Evolutionary conservation across 2,888 invertebrate genomes (phyloP).

Genomic region (Gnatocerus cornutus): DNA sequence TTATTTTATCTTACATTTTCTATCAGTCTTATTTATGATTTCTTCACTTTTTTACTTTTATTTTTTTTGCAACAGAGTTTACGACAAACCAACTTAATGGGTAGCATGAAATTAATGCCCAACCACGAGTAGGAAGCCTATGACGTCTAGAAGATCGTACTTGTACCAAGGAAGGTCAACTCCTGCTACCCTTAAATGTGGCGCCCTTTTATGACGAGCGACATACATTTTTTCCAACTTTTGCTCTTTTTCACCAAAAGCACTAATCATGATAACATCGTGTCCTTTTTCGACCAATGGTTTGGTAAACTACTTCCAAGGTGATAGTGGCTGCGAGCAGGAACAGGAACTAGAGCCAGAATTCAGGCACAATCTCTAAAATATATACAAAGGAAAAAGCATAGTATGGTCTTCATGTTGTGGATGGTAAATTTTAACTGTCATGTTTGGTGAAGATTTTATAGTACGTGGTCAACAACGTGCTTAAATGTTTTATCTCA

Average conservation of each 20-base stretch:
- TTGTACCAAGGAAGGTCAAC: constrained; percentile 52
- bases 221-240: constrained; percentile 41
- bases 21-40: not conserved
- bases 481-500: no score
- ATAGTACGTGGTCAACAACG: no score
- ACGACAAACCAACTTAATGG: not conserved
- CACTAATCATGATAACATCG: constrained; percentile 37
- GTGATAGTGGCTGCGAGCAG: constrained; percentile 41
- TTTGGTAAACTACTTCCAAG: constrained; percentile 20
- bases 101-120: not conserved
- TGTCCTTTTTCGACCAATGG: constrained; percentile 35
- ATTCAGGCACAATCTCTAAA: constrained; percentile 30
- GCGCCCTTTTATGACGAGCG: constrained; percentile 25
- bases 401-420: constrained; percentile 1
- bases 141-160: constrained; percentile 49
- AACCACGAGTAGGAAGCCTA: not conserved
- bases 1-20: no score
- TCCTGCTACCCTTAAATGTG: constrained; percentile 49
- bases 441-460: not conserved
- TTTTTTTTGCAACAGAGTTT: not conserved
- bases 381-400: not conserved
- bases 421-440: not conserved
- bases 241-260: constrained; percentile 25
- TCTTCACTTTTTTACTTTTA: constrained; percentile 6
- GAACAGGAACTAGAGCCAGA: constrained; percentile 32